Percentiles rank a stretch among this genome's conserved stretches.
Conservation (phyloP, 2,888 invertebrate species). For the Anagyrus pseudococci region DNA sequence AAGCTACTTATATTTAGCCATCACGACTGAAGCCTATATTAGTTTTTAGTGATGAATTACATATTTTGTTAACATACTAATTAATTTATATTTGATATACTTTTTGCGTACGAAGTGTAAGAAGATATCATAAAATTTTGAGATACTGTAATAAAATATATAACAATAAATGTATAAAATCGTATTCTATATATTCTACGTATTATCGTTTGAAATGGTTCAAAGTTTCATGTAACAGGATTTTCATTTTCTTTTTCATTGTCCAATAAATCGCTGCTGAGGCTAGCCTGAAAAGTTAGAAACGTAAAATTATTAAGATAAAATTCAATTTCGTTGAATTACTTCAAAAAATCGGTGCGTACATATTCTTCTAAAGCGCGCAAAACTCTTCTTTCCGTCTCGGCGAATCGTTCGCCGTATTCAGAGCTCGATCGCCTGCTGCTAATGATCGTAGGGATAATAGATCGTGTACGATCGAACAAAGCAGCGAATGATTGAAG, state of each 20-base stretch:
- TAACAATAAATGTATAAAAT: constrained; percentile 36
- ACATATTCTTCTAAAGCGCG: constrained; percentile 56
- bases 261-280: constrained; percentile 30
- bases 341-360: constrained; percentile 35
- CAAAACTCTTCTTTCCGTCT: constrained; percentile 47
- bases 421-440: constrained; percentile 43
- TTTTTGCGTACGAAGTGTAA: constrained; percentile 32
- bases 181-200: constrained; percentile 3
- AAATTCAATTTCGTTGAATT: not conserved
- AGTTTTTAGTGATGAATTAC: constrained; percentile 21
- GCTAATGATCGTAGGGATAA: constrained; percentile 52
- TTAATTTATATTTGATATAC: constrained; percentile 33
- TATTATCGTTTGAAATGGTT: constrained; percentile 12
- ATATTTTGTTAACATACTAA: constrained; percentile 28
- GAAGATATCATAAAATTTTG: constrained; percentile 28
- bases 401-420: constrained; percentile 40
- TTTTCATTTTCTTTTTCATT: constrained; percentile 22
- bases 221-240: constrained; percentile 2
- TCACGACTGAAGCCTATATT: constrained; percentile 31
- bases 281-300: constrained; percentile 33
- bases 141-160: constrained; percentile 37
- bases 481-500: constrained; percentile 57
- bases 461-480: constrained; percentile 55
- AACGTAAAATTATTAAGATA: constrained; percentile 9
- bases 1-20: constrained; percentile 18